Evolutionary conservation across 2,888 invertebrate species (phyloP).

Genomic region (Pelosia muscerda): DNA sequence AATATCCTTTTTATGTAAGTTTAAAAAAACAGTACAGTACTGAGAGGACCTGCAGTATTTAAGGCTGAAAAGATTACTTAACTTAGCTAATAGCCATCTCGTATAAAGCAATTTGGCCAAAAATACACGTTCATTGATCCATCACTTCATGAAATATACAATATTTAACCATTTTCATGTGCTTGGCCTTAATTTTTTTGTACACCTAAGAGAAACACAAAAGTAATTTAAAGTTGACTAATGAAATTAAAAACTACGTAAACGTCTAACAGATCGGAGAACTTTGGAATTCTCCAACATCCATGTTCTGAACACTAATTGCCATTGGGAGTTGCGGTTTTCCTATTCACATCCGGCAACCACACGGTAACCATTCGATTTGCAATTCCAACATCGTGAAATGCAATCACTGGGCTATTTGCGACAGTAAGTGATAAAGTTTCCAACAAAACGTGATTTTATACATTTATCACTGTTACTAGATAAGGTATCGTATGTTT

Average conservation of each 20-base stretch:
- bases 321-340: constrained; percentile 2
- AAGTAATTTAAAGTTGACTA: not conserved
- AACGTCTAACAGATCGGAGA: not conserved
- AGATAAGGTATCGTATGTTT: constrained; percentile 34
- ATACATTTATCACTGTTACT: constrained; percentile 16
- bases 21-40: too few species aligned
- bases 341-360: constrained; percentile 18
- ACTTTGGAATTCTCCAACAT: not conserved
- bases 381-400: constrained; percentile 11
- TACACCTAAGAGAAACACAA: not conserved
- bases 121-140: not conserved
- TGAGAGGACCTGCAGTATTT: too few species aligned
- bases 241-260: not conserved
- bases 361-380: constrained; percentile 6
- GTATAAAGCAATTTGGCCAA: not conserved
- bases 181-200: not conserved
- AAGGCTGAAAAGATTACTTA: not conserved
- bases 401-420: constrained; percentile 7
- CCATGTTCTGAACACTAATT: constrained; percentile 11
- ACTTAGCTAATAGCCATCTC: not conserved
- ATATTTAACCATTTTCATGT: not conserved
- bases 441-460: constrained; percentile 22
- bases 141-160: not conserved
- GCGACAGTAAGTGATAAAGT: constrained; percentile 7
- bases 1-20: too few species aligned